Base-by-base conservation (phyloP, 1,140 invertebrate species). In the Drosophila tsacasi region DNA sequence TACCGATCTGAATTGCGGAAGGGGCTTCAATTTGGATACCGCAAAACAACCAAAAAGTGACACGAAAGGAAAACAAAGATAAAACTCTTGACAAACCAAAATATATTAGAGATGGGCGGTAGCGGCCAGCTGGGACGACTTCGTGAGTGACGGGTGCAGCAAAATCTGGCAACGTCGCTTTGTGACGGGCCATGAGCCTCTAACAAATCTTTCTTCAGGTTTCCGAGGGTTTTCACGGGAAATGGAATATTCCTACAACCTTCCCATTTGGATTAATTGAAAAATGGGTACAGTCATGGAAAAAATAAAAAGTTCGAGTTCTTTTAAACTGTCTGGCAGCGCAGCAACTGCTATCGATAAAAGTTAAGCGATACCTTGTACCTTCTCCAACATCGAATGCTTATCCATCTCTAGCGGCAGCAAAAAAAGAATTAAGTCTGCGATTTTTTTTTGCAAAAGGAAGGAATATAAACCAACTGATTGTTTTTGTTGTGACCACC, bases 31-130 rank as follows among this genome's bases (percentile, higher is more conserved):
- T 57, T 39, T 57, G 37, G 21, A 57, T 57, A 25, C 9, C 35
- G 35, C 32, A 39, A 57, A n/a, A 10, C 15, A 57, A 12, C 15
- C 15, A 2, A 39, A 57, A 57, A 57, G 9, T 57, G 21, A 57
- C 54, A 57, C 21, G 15, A 57, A 39, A 57, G 10, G 12, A 57
- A 57, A 57, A 57, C 39, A 57, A 23, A 55, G 23, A 39, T 21
- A 55, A 57, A 57, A 25, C 21, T 39, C 54, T 39, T 21, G 35
- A 57, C 17, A 57, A 57, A 39, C 35, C 35, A 57, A 57, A 55
- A 57, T 57, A 23, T 25, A 25, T 39, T 57, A 39, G 54, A 15
- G 54, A 55, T 55, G 54, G 15, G 21, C 21, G 32, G 13, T 13
- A 21, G 32, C 19, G 8, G 3, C 30, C 52, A 55, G 52, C 52